These are phyloP conservation scores for Spea multiplicata DNA, from an alignment of 2,113 vertebrate genomes.

Conservation along the genomic window DNA sequence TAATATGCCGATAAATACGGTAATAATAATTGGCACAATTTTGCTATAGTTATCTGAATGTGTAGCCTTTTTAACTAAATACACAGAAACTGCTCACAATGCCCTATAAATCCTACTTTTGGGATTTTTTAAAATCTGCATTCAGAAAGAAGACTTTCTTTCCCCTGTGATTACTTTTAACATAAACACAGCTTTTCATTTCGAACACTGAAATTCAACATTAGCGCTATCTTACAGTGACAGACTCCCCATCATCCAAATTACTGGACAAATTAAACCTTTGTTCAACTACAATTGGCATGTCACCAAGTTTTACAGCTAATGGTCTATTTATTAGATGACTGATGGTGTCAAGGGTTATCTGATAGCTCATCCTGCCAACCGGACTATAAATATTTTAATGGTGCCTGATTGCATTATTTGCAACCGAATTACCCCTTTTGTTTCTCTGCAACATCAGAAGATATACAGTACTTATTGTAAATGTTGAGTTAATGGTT, in stretches of 20 bases:
- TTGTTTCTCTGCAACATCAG: slow-evolving; percentile 13
- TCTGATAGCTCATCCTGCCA: slow-evolving; percentile 70
- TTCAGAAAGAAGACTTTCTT: not conserved
- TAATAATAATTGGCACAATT: slow-evolving; percentile 16
- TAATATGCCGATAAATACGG: too few species aligned
- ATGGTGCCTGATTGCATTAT: slow-evolving; percentile 52
- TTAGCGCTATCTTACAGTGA: slow-evolving; percentile 39
- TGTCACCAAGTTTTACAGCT: slow-evolving; percentile 70
- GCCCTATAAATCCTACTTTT: slow-evolving; percentile 5
- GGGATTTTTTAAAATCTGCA: not conserved
- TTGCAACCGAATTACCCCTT: slow-evolving; percentile 39
- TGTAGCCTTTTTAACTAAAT: slow-evolving; percentile 17
- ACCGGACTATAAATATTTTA: slow-evolving; percentile 73
- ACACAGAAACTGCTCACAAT: slow-evolving; percentile 9
- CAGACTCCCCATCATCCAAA: slow-evolving; percentile 56
- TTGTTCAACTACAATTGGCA: slow-evolving; percentile 72
- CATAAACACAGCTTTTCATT: slow-evolving; percentile 34
- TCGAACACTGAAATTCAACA: slow-evolving; percentile 15
- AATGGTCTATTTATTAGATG: slow-evolving; percentile 69
- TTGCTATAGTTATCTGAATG: slow-evolving; percentile 23
- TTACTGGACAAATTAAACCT: slow-evolving; percentile 64
- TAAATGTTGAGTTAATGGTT: too few species aligned
- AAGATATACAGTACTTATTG: too few species aligned
- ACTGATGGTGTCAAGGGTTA: slow-evolving; percentile 66
- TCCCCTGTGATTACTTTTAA: not conserved